A percentile compares a stretch with the other conserved stretches of the same genome.
These are phyloP conservation scores for Coptodon bakossiorum DNA, from an alignment of 2,113 vertebrate species.

Conservation along the genomic window DNA sequence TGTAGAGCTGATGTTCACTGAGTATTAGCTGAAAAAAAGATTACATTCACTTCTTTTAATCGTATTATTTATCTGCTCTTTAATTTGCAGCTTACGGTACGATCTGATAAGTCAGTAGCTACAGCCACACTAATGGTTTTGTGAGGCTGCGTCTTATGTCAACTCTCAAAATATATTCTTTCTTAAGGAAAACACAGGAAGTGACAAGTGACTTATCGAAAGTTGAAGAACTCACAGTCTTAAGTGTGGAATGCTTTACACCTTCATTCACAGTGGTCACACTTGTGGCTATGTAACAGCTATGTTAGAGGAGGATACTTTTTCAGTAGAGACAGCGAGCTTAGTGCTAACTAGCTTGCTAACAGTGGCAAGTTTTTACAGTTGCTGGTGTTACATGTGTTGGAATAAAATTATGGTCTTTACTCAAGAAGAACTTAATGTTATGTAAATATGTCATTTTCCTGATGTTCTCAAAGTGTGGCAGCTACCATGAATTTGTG, in stretches of 20 bases:
- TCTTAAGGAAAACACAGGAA: background rate
- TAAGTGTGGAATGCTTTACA: background rate
- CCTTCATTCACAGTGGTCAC: background rate
- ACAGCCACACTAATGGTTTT: background rate
- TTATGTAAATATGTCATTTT: background rate
- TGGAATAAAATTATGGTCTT: background rate
- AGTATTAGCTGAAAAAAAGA: background rate
- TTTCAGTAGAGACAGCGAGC: background rate
- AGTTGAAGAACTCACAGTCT: background rate
- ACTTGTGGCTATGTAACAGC: background rate
- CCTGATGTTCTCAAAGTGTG: background rate
- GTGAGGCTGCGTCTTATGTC: background rate
- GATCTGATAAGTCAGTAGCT: background rate
- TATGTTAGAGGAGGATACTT: background rate
- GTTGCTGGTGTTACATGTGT: background rate
- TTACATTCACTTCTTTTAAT: background rate
- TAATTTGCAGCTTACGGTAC: background rate
- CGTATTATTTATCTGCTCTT: background rate
- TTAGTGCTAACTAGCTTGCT: background rate
- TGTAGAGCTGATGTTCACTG: background rate
- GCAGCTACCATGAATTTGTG: background rate
- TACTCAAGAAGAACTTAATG: background rate
- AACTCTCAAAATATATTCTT: background rate
- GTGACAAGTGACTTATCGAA: background rate
- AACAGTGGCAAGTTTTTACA: background rate